Evolutionary conservation across 2,888 invertebrate genomes (phyloP).

Genomic region (Hyalella azteca): DNA sequence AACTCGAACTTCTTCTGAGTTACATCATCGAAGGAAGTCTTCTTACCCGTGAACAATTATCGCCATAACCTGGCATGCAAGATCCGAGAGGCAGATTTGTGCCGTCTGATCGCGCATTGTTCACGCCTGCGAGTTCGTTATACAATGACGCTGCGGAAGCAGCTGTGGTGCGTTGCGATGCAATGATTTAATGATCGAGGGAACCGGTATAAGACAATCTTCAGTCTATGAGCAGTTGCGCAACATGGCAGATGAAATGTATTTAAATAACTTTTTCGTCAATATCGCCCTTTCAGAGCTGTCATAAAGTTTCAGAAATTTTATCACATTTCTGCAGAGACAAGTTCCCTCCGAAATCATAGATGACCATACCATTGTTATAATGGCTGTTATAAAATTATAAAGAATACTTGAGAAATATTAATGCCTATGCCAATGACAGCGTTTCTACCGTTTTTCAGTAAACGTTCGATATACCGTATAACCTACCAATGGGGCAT

Average conservation of each 20-base stretch:
- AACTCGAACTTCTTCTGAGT: too few relatives aligned
- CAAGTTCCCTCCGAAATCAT: too few relatives aligned
- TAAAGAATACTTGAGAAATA: too few relatives aligned
- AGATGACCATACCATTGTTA: too few relatives aligned
- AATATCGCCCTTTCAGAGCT: neutral
- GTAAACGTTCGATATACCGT: too few relatives aligned
- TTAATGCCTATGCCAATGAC: too few relatives aligned
- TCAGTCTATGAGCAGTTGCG: neutral
- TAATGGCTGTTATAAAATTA: too few relatives aligned
- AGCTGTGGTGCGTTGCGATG: constrained; percentile 2
- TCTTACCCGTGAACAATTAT: neutral
- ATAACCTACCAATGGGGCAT: too few relatives aligned
- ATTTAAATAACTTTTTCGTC: neutral
- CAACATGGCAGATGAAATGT: too few relatives aligned
- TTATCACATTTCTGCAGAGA: too few relatives aligned
- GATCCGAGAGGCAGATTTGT: neutral
- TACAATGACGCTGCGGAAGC: neutral
- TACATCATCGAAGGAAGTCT: neutral
- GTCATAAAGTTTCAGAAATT: too few relatives aligned
- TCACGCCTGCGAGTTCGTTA: neutral
- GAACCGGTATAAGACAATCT: neutral
- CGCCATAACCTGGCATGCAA: neutral
- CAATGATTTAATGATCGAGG: neutral
- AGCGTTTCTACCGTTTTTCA: too few relatives aligned
- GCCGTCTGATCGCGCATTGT: neutral